Evolutionary conservation across 2,797 vertebrate genomes (phyloP).

Genomic region (Schizopygopsis malacanthus): DNA sequence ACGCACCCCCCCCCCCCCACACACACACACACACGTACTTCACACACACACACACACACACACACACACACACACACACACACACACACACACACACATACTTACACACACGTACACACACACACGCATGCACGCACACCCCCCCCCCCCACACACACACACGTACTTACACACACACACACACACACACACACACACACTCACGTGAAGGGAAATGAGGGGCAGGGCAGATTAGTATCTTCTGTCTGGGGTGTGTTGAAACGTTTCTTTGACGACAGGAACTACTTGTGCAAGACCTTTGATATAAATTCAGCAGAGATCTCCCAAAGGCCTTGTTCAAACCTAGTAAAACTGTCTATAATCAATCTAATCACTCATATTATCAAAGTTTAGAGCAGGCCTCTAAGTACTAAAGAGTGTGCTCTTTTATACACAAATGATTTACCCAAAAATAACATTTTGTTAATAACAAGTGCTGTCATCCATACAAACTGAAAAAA

Average conservation of each 20-base stretch:
- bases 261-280: conserved; percentile 14
- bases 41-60: neutral
- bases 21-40: too few relatives aligned
- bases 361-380: neutral
- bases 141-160: too few relatives aligned
- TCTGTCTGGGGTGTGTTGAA: conserved; percentile 19
- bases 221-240: conserved; percentile 30
- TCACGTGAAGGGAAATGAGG: neutral
- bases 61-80: too few relatives aligned
- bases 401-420: neutral
- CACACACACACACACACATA: too few relatives aligned
- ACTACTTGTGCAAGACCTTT: neutral
- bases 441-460: neutral
- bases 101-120: too few relatives aligned
- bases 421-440: neutral
- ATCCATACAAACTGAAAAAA: too few relatives aligned
- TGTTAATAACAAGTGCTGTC: too few relatives aligned
- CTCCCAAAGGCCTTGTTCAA: neutral
- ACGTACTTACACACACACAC: too few relatives aligned
- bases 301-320: neutral
- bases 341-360: neutral
- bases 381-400: neutral
- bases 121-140: too few relatives aligned
- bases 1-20: too few relatives aligned
- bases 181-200: neutral